These are phyloP conservation scores for Ischnus inquisitorius DNA, from an alignment of 2,888 invertebrate species.

Conservation along the genomic window DNA sequence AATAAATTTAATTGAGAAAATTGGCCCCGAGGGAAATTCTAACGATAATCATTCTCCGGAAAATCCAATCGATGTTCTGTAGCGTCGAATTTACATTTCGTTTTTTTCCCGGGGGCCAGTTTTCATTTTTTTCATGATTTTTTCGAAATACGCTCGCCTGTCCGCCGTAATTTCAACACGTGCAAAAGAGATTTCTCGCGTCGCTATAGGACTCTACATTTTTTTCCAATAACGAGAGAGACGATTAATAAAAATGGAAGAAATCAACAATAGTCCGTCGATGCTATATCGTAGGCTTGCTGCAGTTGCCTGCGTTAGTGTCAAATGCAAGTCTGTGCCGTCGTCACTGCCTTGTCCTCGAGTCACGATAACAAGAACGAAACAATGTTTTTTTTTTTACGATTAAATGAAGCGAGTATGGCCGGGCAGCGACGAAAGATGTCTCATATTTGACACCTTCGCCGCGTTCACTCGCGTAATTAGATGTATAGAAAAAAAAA, in stretches of 20 bases:
- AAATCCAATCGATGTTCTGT: neutral
- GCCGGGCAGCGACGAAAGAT: slow-evolving; percentile 44
- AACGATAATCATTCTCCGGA: neutral
- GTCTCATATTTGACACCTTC: slow-evolving; percentile 41
- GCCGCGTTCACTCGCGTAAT: slow-evolving; percentile 24
- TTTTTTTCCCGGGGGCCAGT: neutral
- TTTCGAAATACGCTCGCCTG: no score
- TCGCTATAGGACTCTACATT: neutral
- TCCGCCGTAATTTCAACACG: neutral
- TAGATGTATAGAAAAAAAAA: slow-evolving; percentile 16
- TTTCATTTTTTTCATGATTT: neutral
- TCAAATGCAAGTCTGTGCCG: slow-evolving; percentile 66
- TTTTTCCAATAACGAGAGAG: neutral
- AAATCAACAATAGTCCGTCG: slow-evolving; percentile 56
- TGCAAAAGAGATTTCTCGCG: slow-evolving; percentile 5
- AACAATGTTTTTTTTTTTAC: neutral
- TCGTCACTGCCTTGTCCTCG: slow-evolving; percentile 55
- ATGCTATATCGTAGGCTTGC: slow-evolving; percentile 84
- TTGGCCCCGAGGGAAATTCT: neutral
- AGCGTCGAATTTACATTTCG: neutral
- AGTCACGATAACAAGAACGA: slow-evolving; percentile 6
- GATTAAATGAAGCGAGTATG: neutral
- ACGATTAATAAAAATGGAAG: slow-evolving; percentile 18
- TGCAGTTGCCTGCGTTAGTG: slow-evolving; percentile 79
- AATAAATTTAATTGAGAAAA: slow-evolving; percentile 1